Evolutionary conservation across 2,888 invertebrate genomes (phyloP).

Genomic region (Tenthredo distinguenda): DNA sequence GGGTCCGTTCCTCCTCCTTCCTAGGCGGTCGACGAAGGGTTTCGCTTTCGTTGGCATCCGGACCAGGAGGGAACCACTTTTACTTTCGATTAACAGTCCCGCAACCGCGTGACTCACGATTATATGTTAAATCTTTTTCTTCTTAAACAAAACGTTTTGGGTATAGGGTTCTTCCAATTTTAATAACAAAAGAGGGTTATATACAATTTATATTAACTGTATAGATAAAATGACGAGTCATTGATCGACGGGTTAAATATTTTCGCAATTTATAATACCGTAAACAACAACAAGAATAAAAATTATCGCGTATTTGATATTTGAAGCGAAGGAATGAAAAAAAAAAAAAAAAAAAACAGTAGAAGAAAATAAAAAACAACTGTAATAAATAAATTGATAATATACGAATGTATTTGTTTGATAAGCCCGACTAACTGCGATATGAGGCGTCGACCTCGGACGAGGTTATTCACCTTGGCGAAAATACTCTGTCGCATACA

Average conservation of each 20-base stretch:
- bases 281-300: neutral
- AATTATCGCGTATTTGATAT: neutral
- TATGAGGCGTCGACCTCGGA: slow-evolving; percentile 74
- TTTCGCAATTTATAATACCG: neutral
- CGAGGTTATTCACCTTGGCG: slow-evolving; percentile 76
- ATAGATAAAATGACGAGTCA: neutral
- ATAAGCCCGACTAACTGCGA: slow-evolving; percentile 59
- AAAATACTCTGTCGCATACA: slow-evolving; percentile 11
- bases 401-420: neutral
- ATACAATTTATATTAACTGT: slow-evolving; percentile 9
- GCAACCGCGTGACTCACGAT: slow-evolving; percentile 59
- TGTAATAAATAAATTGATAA: neutral
- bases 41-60: slow-evolving; percentile 76
- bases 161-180: neutral
- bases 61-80: slow-evolving; percentile 69
- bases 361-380: neutral
- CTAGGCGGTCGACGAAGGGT: slow-evolving; percentile 49
- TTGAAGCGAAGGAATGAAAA: neutral
- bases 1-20: slow-evolving; percentile 29
- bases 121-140: neutral
- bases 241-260: neutral
- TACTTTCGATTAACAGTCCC: slow-evolving; percentile 69
- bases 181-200: too few species aligned
- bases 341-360: slow-evolving; percentile 6
- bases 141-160: too few species aligned